Evolutionary conservation across 1,140 invertebrate genomes (phyloP), one percentile per base, ranked within the genome.

Genomic region (Pentalonia nigronervosa): DNA sequence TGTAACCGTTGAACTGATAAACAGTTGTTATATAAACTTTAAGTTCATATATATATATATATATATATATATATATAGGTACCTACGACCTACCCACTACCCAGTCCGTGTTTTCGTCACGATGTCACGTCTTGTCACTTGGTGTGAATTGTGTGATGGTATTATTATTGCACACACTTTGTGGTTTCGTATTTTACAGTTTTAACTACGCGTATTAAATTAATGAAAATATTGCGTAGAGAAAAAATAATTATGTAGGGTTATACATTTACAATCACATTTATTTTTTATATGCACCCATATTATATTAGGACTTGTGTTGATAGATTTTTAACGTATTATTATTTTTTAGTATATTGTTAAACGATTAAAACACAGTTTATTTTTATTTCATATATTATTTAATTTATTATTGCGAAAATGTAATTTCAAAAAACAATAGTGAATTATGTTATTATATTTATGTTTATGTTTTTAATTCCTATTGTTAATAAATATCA

Each of bases 121-220:
- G 30, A 76, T 76, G 60, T 76, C 60, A 76, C 60, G 30, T 76
- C 60, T 76, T 76, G 60, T 76, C 60, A 76, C 60, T 76, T 76
- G 60, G 60, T 76, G 14, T 34, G 60, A 76, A 76, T 76, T 76
- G 60, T 67, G 14, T 34, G 60, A 34, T 76, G 60, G 1, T 30
- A n/a, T 76, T 76, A 76, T 76, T n/a, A 76, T 76, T n/a, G n/a
- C n/a, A 76, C 50, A 7, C 23, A 76, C 30, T n/a, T 4, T 76
- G 60, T n/a, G 60, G n/a, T 30, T 76, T 76, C 14, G 60, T 76
- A 76, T 76, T 76, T 76, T 14, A 34, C 60, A 34, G n/a, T 76
- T 34, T 76, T 34, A 76, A 76, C 60, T 76, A 2, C 14, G n/a
- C n/a, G 11, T 30, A 53, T 53, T n/a, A 76, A 76, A 76, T 76